Conservation (phyloP, 2,113 vertebrate species). For the Colaptes auratus region DNA sequence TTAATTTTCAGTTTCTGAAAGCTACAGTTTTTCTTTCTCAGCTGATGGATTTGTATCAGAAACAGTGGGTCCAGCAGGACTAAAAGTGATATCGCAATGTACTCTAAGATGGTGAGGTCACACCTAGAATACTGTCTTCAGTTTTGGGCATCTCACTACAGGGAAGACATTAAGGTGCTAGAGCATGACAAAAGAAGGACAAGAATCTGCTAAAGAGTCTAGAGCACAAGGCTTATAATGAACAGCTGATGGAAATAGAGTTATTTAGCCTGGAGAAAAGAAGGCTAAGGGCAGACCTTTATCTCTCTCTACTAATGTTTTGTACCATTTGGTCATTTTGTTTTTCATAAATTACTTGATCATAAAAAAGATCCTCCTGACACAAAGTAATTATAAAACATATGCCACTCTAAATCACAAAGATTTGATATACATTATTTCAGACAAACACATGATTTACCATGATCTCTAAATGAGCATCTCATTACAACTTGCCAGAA, state of each 20-base stretch:
- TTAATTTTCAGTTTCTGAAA: not conserved
- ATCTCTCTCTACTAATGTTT: accelerated
- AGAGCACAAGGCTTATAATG: too few species aligned
- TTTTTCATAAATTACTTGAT: not conserved
- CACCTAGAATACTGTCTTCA: not conserved
- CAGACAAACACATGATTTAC: not conserved
- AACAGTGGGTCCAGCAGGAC: not conserved
- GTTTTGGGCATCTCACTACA: not conserved
- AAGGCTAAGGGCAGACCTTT: not conserved
- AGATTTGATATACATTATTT: not conserved
- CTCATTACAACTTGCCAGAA: not conserved
- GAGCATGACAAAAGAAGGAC: too few species aligned
- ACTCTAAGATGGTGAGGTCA: not conserved
- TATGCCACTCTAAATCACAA: not conserved
- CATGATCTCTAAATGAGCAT: not conserved
- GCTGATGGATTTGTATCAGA: not conserved
- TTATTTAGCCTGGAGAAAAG: too few species aligned
- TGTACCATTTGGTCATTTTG: not conserved
- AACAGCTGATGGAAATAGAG: too few species aligned
- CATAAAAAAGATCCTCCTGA: too few species aligned
- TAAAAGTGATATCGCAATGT: too few species aligned
- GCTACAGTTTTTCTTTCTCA: not conserved
- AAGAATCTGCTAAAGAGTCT: too few species aligned
- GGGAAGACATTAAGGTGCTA: too few species aligned
- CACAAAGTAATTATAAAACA: too few species aligned